Conservation (phyloP, 2,797 vertebrate genomes). For the Crocodylus rhombifer region DNA sequence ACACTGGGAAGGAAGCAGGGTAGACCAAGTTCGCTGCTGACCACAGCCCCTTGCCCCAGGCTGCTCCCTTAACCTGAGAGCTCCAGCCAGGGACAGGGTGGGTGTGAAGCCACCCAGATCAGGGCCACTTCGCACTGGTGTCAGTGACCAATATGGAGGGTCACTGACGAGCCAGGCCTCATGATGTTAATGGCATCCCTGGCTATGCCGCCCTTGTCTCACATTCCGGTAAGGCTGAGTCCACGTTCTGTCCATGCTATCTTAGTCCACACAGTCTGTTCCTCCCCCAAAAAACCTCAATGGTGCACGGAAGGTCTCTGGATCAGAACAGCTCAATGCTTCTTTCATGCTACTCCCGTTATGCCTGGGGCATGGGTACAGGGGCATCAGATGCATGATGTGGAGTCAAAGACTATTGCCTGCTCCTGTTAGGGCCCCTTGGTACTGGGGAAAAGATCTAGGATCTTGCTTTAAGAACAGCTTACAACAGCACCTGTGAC, state of each 20-base stretch:
- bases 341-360: not conserved
- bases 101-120: not conserved
- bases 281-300: not conserved
- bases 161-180: not conserved
- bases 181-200: not conserved
- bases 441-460: too few relatives aligned
- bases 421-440: too few relatives aligned
- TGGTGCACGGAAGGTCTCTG: not conserved
- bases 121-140: not conserved
- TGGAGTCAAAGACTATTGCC: too few relatives aligned
- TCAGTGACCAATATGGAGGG: not conserved
- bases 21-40: not conserved
- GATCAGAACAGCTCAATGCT: not conserved
- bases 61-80: not conserved
- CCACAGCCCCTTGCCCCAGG: not conserved
- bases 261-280: not conserved
- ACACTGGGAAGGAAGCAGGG: not conserved
- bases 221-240: too few relatives aligned
- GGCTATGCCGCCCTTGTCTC: not conserved
- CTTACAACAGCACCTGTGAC: too few relatives aligned
- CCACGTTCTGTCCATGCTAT: not conserved
- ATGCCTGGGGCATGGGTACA: not conserved
- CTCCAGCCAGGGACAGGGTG: too few relatives aligned
- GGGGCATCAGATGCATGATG: not conserved
- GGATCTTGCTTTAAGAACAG: too few relatives aligned